Conservation (phyloP, 2,113 vertebrate species). For the Tragelaphus scriptus region DNA sequence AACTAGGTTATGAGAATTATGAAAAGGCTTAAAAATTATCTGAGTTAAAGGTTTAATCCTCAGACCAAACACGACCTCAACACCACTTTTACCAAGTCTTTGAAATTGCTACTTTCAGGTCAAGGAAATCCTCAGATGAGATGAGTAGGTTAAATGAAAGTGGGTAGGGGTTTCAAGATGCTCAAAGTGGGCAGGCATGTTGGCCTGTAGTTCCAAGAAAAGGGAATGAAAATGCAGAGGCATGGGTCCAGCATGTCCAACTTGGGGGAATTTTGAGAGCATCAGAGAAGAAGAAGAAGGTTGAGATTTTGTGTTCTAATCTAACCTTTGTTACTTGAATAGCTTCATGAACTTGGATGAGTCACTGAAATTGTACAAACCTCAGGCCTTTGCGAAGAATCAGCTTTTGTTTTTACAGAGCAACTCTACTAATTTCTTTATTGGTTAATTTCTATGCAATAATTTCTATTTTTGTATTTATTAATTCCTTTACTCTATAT, state of each 20-base stretch:
- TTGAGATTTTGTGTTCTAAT: not conserved
- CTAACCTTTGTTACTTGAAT: not conserved
- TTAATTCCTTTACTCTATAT: not conserved
- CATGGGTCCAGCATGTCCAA: not conserved
- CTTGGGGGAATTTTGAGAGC: not conserved
- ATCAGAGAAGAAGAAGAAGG: not conserved
- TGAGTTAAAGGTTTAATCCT: not conserved
- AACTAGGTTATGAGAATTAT: not conserved
- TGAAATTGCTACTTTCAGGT: not conserved
- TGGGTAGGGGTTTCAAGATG: not conserved
- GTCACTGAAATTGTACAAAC: not conserved
- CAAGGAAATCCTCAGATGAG: not conserved
- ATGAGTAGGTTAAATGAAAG: not conserved
- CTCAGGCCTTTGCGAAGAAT: not conserved
- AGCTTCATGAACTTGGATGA: not conserved
- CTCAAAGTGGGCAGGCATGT: not conserved
- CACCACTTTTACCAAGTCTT: not conserved
- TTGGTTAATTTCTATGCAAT: not conserved
- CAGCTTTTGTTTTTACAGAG: not conserved
- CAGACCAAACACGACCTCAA: not conserved
- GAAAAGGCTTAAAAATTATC: not conserved
- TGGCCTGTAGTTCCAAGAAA: not conserved
- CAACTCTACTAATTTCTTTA: not conserved
- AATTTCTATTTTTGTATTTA: conserved; percentile 39
- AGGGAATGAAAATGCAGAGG: not conserved